Evolutionary conservation across 2,113 vertebrate genomes (phyloP), one percentile per base, ranked within the genome.

Genomic region (Scomber japonicus): DNA sequence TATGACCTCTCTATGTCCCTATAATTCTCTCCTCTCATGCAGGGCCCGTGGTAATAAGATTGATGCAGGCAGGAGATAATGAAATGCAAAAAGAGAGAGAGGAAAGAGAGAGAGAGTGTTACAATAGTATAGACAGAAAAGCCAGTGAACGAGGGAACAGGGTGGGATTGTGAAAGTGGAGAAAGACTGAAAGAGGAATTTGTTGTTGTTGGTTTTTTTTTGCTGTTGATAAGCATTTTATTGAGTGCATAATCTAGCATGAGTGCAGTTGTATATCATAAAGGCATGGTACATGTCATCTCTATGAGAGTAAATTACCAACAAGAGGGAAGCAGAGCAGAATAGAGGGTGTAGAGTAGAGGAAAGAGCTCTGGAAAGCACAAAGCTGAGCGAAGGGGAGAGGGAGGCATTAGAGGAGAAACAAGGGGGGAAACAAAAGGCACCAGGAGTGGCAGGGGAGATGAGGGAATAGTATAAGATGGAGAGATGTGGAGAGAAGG

Each of bases 401-500:
- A 57, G 63, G 24, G 59, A 77, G 55, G 57, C 17, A 61, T 55
- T 55, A 49, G 35, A 78, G 44, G 5, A 53, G 68, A 74, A 61
- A 78, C 72, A 60, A 74, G 51, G 54, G 49, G 21, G 57, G 19
- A 61, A 68, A 80, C 63, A 82, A 71, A 82, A 68, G 54, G 40
- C 75, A 61, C n/a, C 16, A 73, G 59, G 27, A 60, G 74, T 30
- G 59, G 73, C 0, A 31, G 71, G 62, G 31, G 57, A 19, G 72
- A 45, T 56, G 13, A 59, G 49, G 65, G 30, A 45, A 14, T 46
- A 54, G 66, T n/a, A n/a, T n/a, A 45, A 67, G 70, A 59, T 65
- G 69, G 55, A 55, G 71, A 46, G 84, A 78, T 79, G 77, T 75
- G 81, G 71, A 53, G 78, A 76, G 65, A 75, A 86, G 81, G 79